Base-by-base conservation (phyloP, 1,140 invertebrate species). In the Bombus sylvicola region DNA sequence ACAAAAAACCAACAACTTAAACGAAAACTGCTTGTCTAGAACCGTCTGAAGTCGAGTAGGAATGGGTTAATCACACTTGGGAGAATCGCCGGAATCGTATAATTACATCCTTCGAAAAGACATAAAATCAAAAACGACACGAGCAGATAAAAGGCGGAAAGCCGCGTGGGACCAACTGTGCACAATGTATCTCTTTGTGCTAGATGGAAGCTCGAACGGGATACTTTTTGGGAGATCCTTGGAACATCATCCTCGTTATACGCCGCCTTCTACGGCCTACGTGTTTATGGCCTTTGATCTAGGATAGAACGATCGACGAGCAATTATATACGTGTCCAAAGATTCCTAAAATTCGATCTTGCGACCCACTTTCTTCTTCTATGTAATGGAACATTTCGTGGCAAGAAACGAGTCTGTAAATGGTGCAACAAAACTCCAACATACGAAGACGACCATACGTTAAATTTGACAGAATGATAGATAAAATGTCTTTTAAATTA, bases 271-370 rank as follows among this genome's bases (percentile, higher is more conserved):
- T 80, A 85, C 31, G 34, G 74, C 75, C 73, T 74, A 64, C 89
- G 82, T 88, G 91, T 94, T 94, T 94, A 93, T 91, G 91, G 92
- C 87, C 85, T 81, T 72, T 73, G 82, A 79, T 89, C 75, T 73
- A 86, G 86, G 89, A 91, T 86, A 57, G 77, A 62, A 12, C 85
- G 72, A 89, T 90, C 74, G 47, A 80, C 66, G 69, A 89, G 86
- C 93, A 94, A 94, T 94, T 94, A 94, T 92, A 92, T 88, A 90
- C 91, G 90, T 90, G 90, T 92, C 90, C 89, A 72, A 87, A 88
- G 91, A 91, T 91, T 92, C 89, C 64, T 81, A 68, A 94, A 94
- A 94, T 92, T 92, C 86, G 59, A 75, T 87, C 87, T 88, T 75
- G 80, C 85, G 90, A 89, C 74, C 73, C 77, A 86, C 41, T 87